Percentiles rank a stretch among this genome's conserved stretches.
Conservation (phyloP, 2,797 vertebrate species). For the Malurus leucopterus region DNA sequence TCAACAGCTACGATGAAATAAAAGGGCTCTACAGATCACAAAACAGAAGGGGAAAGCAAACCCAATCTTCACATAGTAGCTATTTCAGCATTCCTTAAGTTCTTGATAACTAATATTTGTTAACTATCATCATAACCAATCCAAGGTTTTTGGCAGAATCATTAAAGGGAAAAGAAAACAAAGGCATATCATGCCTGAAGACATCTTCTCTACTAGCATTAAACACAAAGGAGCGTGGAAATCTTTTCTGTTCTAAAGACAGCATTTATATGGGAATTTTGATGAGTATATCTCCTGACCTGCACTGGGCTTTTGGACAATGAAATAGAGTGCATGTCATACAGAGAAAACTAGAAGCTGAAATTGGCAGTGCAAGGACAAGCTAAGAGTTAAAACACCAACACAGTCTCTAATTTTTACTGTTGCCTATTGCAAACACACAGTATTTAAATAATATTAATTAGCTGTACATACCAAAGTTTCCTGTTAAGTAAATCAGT, state of each 20-base stretch:
- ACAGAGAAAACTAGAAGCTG: not conserved
- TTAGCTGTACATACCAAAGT: not conserved
- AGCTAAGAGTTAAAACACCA: not conserved
- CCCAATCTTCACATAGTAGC: not conserved
- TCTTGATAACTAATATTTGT: not conserved
- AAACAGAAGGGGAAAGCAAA: not conserved
- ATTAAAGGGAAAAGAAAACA: not conserved
- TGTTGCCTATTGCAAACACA: not conserved
- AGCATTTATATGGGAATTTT: not conserved
- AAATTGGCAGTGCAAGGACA: not conserved
- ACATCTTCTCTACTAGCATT: not conserved
- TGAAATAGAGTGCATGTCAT: not conserved
- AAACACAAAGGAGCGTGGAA: not conserved
- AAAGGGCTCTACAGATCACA: not conserved
- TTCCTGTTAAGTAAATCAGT: not conserved
- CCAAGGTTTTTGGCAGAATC: not conserved
- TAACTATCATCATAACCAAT: not conserved
- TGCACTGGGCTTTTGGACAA: not conserved
- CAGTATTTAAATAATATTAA: not conserved
- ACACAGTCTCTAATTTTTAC: not conserved
- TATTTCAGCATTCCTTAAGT: not conserved
- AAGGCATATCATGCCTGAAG: not conserved
- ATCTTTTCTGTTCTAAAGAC: not conserved
- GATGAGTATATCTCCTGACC: not conserved
- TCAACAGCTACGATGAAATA: not conserved